phyloP scores from a whole-genome alignment of 2,888 invertebrate species.

The Thumatha senex region DNA sequence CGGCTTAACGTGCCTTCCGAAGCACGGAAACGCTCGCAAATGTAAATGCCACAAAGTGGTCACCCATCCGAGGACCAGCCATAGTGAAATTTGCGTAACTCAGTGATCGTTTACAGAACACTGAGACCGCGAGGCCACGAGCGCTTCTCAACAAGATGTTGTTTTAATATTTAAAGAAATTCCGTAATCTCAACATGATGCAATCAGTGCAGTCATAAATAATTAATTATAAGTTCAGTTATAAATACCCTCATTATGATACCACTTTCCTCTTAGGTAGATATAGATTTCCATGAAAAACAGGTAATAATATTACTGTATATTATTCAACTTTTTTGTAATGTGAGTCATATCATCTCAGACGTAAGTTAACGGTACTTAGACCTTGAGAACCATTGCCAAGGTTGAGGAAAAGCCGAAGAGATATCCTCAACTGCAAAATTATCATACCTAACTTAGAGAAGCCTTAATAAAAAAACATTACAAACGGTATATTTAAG shows the following conservation, averaged over 20 bases:
- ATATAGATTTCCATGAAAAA: slow-evolving; percentile 22
- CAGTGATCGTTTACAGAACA: no score
- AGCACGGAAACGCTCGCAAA: no score
- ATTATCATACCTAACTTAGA: not conserved
- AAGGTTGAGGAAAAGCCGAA: slow-evolving; percentile 35
- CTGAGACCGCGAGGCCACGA: no score
- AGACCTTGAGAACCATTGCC: slow-evolving; percentile 34
- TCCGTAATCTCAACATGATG: not conserved
- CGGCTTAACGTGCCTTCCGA: no score
- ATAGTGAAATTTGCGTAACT: no score
- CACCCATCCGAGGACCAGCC: no score
- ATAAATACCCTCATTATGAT: slow-evolving; percentile 2
- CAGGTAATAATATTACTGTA: slow-evolving; percentile 12
- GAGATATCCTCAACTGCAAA: not conserved
- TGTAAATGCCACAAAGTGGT: no score
- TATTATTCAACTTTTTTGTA: slow-evolving; percentile 18
- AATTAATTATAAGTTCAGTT: not conserved
- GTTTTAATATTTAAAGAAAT: no score
- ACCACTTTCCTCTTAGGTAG: slow-evolving; percentile 22
- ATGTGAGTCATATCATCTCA: slow-evolving; percentile 19
- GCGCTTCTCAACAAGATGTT: no score
- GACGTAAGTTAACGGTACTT: slow-evolving; percentile 33
- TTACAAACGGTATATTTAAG: not conserved
- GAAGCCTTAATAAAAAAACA: not conserved
- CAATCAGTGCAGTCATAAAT: not conserved